Percentiles rank a stretch among this genome's conserved stretches.
Evolutionary conservation across 37 sponge, comb jelly and placozoan species (phyloP).

Genomic region (Ephydatia muelleri): DNA sequence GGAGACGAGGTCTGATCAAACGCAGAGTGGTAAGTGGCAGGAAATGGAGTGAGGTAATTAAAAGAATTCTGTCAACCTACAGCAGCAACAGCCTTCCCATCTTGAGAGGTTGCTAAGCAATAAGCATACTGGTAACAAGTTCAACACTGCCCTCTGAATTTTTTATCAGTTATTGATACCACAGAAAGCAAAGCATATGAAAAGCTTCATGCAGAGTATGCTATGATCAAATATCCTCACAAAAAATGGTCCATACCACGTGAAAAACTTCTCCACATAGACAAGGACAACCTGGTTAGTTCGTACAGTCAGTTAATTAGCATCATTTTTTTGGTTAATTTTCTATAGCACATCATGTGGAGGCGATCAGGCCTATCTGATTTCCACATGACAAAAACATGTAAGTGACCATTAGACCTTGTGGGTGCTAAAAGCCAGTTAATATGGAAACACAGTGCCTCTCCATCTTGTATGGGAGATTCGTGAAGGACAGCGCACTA

Average conservation of each 20-base stretch:
- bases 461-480: conserved; percentile 64
- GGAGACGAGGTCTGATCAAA: not conserved
- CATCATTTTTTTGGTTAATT: not conserved
- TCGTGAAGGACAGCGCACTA: conserved; percentile 64
- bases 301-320: not conserved
- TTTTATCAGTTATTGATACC: not conserved
- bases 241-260: conserved; percentile 29
- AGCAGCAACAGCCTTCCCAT: not conserved
- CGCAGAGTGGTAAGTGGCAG: not conserved
- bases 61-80: not conserved
- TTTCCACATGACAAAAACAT: not conserved
- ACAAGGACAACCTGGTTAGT: conserved; percentile 63
- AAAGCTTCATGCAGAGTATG: conserved; percentile 39
- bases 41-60: not conserved
- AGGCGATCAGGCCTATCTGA: not conserved
- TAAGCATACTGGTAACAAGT: not conserved
- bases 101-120: not conserved
- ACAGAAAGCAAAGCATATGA: not conserved
- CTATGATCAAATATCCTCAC: conserved; percentile 73
- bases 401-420: not conserved
- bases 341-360: not conserved
- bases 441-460: conserved; percentile 18
- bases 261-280: conserved; percentile 53
- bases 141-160: not conserved
- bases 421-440: not conserved